Conservation (phyloP, 2,888 invertebrate species). For the Athalia cordata region DNA sequence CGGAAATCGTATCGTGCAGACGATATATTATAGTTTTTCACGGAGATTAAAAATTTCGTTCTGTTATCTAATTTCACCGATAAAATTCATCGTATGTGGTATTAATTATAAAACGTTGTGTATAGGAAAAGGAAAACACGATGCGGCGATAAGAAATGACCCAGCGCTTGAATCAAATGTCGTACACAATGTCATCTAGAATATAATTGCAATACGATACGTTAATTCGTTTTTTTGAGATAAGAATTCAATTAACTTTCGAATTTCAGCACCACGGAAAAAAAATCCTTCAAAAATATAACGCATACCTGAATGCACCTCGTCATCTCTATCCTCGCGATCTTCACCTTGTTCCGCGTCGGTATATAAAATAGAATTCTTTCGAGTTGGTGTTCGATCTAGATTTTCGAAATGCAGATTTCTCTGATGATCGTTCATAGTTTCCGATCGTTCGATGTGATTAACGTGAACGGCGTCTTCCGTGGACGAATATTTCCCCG, state of each 20-base stretch:
- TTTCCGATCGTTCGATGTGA: slow-evolving; percentile 73
- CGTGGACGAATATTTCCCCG: background rate
- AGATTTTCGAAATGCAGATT: slow-evolving; percentile 47
- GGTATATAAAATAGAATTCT: slow-evolving; percentile 56
- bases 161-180: too few species aligned
- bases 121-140: background rate
- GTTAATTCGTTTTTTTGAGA: too few species aligned
- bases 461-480: slow-evolving; percentile 35
- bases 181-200: too few species aligned
- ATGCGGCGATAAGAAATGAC: background rate
- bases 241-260: too few species aligned
- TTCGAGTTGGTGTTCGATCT: slow-evolving; percentile 53
- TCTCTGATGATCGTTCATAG: slow-evolving; percentile 74
- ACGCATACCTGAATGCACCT: slow-evolving; percentile 82
- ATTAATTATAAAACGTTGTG: too few species aligned
- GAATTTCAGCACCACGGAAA: too few species aligned
- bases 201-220: background rate
- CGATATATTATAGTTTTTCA: too few species aligned
- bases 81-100: too few species aligned
- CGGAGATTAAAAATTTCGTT: too few species aligned
- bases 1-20: too few species aligned
- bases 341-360: slow-evolving; percentile 74
- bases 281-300: background rate
- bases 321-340: slow-evolving; percentile 79
- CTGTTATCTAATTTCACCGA: too few species aligned